phyloP scores from a whole-genome alignment of 30 jellyfish, hydroid and myxozoan species.

The Hydra vulgaris region DNA sequence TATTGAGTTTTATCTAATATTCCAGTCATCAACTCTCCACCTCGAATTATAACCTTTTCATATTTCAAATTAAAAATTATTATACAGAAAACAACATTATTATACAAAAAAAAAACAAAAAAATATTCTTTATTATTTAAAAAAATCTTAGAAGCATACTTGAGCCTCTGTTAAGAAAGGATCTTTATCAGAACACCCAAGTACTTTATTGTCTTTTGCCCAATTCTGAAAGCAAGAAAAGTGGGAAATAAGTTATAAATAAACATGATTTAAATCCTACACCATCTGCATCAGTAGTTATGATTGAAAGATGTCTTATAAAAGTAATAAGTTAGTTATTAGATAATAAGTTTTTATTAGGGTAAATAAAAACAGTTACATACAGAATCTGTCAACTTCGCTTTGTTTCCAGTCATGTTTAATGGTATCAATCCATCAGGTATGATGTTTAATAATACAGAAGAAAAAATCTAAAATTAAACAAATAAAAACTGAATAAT shows the following conservation, averaged over 20 bases:
- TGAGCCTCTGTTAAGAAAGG: slow-evolving; percentile 24
- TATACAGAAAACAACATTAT: background rate
- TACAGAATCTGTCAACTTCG: slow-evolving; percentile 81
- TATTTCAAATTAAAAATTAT: background rate
- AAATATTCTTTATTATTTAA: no score
- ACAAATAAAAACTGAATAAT: no score
- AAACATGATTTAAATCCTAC: no score
- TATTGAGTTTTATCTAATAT: slow-evolving; percentile 87
- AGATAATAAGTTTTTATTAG: no score
- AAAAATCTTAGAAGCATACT: no score
- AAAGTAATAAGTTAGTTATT: no score
- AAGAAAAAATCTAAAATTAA: slow-evolving; percentile 58
- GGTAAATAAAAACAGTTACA: background rate
- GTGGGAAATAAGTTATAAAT: background rate
- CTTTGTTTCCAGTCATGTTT: slow-evolving; percentile 68
- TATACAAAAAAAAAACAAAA: background rate
- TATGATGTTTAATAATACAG: slow-evolving; percentile 68
- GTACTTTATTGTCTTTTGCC: slow-evolving; percentile 42
- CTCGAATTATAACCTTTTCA: slow-evolving; percentile 64
- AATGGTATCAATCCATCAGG: slow-evolving; percentile 54
- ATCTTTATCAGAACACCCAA: slow-evolving; percentile 7
- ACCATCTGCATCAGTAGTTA: no score
- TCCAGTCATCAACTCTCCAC: slow-evolving; percentile 96
- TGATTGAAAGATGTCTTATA: no score
- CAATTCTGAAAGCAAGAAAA: slow-evolving; percentile 56